Evolutionary conservation across 2,888 invertebrate species (phyloP).

Genomic region (Shargacucullia verbasci): DNA sequence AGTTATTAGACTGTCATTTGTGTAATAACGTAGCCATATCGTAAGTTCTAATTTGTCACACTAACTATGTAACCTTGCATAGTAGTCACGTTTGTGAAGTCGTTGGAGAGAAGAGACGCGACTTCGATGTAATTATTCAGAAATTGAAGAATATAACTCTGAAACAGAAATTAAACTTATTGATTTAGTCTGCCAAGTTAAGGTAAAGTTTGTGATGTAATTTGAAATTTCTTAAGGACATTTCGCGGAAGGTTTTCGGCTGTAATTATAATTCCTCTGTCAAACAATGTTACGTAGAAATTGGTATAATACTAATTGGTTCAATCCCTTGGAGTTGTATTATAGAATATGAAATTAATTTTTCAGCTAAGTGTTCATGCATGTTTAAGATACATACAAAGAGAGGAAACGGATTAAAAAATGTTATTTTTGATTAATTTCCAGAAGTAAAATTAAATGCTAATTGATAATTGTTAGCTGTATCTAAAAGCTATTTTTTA

Average conservation of each 20-base stretch:
- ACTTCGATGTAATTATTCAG: constrained; percentile 57
- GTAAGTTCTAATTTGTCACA: constrained; percentile 38
- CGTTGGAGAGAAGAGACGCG: constrained; percentile 44
- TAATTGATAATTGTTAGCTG: too few species aligned
- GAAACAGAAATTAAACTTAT: constrained; percentile 60
- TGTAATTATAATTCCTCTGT: constrained; percentile 56
- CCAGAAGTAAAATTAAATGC: too few species aligned
- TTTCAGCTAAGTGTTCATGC: constrained; percentile 21
- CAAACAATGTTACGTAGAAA: constrained; percentile 54
- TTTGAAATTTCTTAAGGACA: constrained; percentile 62
- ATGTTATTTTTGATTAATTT: too few species aligned
- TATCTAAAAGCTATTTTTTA: too few species aligned
- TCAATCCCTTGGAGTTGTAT: constrained; percentile 35
- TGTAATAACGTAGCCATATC: constrained; percentile 16
- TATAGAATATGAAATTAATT: constrained; percentile 41
- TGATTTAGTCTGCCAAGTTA: constrained; percentile 60
- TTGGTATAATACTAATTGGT: constrained; percentile 50
- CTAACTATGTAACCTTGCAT: constrained; percentile 53
- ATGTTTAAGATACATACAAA: constrained; percentile 1
- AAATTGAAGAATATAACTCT: constrained; percentile 60
- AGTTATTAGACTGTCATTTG: constrained; percentile 16
- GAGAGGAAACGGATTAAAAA: neutral
- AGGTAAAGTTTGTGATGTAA: constrained; percentile 62
- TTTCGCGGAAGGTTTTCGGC: constrained; percentile 57
- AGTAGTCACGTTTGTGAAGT: constrained; percentile 48